These are phyloP conservation scores for Drosophila lutescens DNA, from an alignment of 2,888 invertebrate genomes.

Conservation along the genomic window DNA sequence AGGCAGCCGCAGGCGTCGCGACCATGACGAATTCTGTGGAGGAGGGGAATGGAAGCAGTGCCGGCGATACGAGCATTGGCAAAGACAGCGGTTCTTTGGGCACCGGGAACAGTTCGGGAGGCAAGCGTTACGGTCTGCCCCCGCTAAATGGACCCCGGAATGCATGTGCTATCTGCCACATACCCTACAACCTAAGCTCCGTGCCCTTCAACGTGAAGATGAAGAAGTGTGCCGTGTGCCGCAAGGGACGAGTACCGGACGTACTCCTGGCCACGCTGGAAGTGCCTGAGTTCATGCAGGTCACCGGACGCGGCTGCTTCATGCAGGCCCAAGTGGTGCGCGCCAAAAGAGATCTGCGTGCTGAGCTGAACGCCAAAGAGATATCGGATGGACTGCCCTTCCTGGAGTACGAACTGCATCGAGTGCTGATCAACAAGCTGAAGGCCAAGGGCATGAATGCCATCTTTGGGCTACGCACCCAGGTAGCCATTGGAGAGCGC, in stretches of 20 bases:
- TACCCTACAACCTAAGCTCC: slow-evolving; percentile 91
- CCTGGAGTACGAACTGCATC: slow-evolving; percentile 97
- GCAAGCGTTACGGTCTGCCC: slow-evolving; percentile 63
- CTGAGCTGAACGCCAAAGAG: slow-evolving; percentile 95
- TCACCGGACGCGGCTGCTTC: slow-evolving; percentile 88
- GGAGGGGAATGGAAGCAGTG: slow-evolving; percentile 76
- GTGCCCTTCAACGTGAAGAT: slow-evolving; percentile 91
- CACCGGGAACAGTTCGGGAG: slow-evolving; percentile 47
- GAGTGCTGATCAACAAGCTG: slow-evolving; percentile 94
- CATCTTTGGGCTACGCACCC: slow-evolving; percentile 93
- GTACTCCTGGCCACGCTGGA: slow-evolving; percentile 95
- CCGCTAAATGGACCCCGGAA: slow-evolving; percentile 60
- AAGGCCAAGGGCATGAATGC: slow-evolving; percentile 98
- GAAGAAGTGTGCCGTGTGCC: slow-evolving; percentile 89
- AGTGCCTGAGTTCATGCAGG: slow-evolving; percentile 90
- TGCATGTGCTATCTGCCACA: slow-evolving; percentile 87
- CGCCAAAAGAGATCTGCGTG: slow-evolving; percentile 90
- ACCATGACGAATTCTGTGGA: slow-evolving; percentile 86
- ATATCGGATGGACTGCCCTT: slow-evolving; percentile 98
- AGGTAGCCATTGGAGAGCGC: slow-evolving; percentile 93
- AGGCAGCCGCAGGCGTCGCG: slow-evolving; percentile 58
- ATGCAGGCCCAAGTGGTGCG: slow-evolving; percentile 91
- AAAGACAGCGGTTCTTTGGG: slow-evolving; percentile 76
- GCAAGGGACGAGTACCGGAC: slow-evolving; percentile 94
- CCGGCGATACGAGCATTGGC: slow-evolving; percentile 48